A percentile compares a stretch with the other conserved stretches of the same genome.
Conservation (phyloP, 2,113 vertebrate species). For the Pithys albifrons region DNA sequence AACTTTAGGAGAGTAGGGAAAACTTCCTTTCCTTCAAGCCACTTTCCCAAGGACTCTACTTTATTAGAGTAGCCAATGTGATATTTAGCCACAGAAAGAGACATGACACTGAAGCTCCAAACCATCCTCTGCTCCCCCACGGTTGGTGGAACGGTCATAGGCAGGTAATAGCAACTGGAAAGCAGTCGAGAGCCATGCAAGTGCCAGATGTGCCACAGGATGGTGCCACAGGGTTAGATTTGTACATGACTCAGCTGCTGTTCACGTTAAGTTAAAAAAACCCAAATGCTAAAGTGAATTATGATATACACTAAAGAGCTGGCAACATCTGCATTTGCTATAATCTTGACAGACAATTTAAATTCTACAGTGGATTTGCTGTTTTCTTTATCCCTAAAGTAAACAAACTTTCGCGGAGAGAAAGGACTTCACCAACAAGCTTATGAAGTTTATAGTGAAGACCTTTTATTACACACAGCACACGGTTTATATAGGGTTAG, state of each 20-base stretch:
- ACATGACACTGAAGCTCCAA: accelerated
- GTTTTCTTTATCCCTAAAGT: not conserved
- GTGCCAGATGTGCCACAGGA: not conserved
- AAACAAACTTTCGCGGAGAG: too few species aligned
- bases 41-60: not conserved
- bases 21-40: not conserved
- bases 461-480: too few species aligned
- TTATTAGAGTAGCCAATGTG: accelerated
- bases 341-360: not conserved
- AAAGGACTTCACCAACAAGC: too few species aligned
- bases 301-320: accelerated
- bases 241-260: accelerated
- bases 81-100: accelerated
- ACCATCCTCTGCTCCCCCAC: accelerated
- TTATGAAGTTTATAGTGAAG: too few species aligned
- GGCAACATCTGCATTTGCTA: not conserved
- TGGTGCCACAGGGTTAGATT: not conserved
- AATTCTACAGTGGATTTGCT: not conserved
- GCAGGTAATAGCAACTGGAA: accelerated
- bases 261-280: accelerated
- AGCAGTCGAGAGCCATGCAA: accelerated
- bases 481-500: too few species aligned
- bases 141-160: accelerated
- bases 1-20: not conserved
- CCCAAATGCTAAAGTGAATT: too few species aligned